Evolutionary conservation across 1,140 invertebrate genomes (phyloP), one percentile per base, ranked within the genome.

Genomic region (Sminthurinus signatus): DNA sequence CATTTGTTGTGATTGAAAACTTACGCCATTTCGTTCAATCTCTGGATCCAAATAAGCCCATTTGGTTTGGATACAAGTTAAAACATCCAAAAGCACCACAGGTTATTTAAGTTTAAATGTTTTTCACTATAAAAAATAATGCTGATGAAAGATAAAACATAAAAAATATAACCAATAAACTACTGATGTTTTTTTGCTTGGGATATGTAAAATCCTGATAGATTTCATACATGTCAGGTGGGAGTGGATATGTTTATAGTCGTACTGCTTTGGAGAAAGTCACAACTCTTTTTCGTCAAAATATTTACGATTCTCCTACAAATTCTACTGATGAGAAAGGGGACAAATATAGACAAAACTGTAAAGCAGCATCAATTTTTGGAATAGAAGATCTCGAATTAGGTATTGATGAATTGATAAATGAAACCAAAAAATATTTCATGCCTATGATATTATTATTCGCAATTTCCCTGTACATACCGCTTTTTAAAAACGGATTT

Each of bases 1-100:
- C 80, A 2, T 81, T 75, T 58, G 73, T 79, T 15, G 75, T 80
- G 12, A 59, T 80, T 27, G 78, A 80, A 70, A 80, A 81, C 70
- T 64, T 81, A 15, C 69, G 77, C 27, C 67, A 73, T 51, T 74
- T 78, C 50, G 63, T 79, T 5, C n/a, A n/a, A 23, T 39, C 62
- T 42, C 32, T 61, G 2, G 19, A 27, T 64, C 60, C 17, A 1
- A 50, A 61, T 3, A 27, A 23, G 10, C 60, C 69, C 0, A 21
- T 59, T 68, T 70, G 57, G 64, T 54, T 58, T 55, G 44, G 63
- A 56, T 50, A 67, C 72, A 32, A 70, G 63, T 69, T 71, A 36
- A 68, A 62, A 29, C 59, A 68, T 39, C 59, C 28, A 19, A 23
- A 50, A 44, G 62, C 62, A 46, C 31, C 55, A 46, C 8, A 60